phyloP scores from a whole-genome alignment of 2,797 vertebrate species.

The Lithobates sylvaticus region DNA sequence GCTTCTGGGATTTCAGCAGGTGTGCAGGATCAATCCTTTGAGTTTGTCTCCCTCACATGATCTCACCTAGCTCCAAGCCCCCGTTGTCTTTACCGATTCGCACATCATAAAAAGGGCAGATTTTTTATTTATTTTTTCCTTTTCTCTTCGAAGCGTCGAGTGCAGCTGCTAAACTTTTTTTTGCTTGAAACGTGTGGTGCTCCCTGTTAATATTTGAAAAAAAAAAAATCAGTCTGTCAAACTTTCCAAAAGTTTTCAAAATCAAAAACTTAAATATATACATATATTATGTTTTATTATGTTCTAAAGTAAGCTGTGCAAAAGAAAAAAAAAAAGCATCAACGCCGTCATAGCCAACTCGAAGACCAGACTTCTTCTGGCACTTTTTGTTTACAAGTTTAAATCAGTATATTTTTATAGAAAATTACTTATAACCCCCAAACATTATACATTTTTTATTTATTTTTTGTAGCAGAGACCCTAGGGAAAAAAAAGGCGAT shows the following conservation, averaged over 20 bases:
- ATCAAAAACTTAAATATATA: slow-evolving; percentile 1
- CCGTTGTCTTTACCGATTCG: slow-evolving; percentile 37
- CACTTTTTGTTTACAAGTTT: too few relatives aligned
- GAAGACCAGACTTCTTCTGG: too few relatives aligned
- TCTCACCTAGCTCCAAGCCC: slow-evolving; percentile 51
- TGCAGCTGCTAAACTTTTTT: slow-evolving; percentile 23
- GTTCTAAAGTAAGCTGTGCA: too few relatives aligned
- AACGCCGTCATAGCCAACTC: too few relatives aligned
- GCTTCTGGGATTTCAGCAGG: slow-evolving; percentile 51
- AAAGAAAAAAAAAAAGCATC: too few relatives aligned
- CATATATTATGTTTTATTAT: background rate
- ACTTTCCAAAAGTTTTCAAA: slow-evolving; percentile 6
- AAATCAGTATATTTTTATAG: too few relatives aligned
- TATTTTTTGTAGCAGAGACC: too few relatives aligned
- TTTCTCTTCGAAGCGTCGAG: slow-evolving; percentile 36
- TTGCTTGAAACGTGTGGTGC: background rate
- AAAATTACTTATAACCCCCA: too few relatives aligned
- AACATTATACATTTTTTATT: too few relatives aligned
- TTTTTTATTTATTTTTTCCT: background rate
- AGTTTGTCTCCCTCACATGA: slow-evolving; percentile 53
- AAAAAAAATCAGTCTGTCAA: background rate
- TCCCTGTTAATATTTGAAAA: background rate
- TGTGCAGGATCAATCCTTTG: slow-evolving; percentile 52
- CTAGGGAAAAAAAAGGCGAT: too few relatives aligned
- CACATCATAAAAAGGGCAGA: slow-evolving; percentile 43